Percentiles rank a stretch among this genome's conserved stretches.
Conservation (phyloP, 2,888 invertebrate genomes). For the Microchrysa polita region DNA sequence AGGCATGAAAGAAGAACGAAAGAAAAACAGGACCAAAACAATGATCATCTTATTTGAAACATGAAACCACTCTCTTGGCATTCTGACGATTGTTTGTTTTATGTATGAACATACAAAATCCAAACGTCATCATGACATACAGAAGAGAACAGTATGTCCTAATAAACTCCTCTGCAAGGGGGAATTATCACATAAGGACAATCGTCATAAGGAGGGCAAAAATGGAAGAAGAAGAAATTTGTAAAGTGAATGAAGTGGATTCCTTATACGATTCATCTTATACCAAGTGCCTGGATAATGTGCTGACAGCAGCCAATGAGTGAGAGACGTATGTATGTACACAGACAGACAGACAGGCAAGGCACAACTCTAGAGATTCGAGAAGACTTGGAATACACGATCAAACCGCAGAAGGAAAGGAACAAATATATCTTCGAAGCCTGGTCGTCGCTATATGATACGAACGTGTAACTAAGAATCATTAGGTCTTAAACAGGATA, state of each 20-base stretch:
- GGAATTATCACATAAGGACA: neutral
- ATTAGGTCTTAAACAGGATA: conserved; percentile 35
- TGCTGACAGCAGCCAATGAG: neutral
- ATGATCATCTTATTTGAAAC: conserved; percentile 34
- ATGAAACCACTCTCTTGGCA: conserved; percentile 9
- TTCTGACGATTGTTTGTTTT: too few relatives aligned
- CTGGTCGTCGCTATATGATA: too few relatives aligned
- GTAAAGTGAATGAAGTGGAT: neutral
- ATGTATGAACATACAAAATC: too few relatives aligned
- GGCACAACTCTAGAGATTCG: neutral
- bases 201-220: neutral
- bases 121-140: conserved; percentile 9
- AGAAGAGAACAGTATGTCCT: neutral
- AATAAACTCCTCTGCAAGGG: neutral
- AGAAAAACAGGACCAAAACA: too few relatives aligned
- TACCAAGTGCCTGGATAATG: neutral
- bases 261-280: too few relatives aligned
- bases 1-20: conserved; percentile 29
- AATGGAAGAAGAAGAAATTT: neutral
- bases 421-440: too few relatives aligned
- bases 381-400: too few relatives aligned
- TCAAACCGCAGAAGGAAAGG: too few relatives aligned
- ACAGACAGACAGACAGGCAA: neutral
- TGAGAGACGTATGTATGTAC: neutral
- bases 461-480: conserved; percentile 8